These are phyloP conservation scores for Lontra canadensis DNA, from an alignment of 2,113 vertebrate species.

Conservation along the genomic window DNA sequence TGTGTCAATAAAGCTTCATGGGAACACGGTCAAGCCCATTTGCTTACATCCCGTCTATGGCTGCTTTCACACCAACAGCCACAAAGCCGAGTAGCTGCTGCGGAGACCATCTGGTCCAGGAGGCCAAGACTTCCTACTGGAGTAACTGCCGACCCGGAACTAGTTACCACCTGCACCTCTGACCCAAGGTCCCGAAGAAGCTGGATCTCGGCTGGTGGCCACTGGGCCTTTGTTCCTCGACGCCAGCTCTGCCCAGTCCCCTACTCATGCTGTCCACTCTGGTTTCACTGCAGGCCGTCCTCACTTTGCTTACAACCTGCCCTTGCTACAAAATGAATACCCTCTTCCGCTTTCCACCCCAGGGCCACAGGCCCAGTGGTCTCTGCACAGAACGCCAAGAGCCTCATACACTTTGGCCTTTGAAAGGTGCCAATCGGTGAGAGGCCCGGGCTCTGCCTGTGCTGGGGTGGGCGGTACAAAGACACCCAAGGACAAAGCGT, in stretches of 20 bases:
- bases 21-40: neutral
- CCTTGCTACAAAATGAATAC: neutral
- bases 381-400: neutral
- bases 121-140: neutral
- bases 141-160: neutral
- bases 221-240: neutral
- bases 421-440: neutral
- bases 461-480: neutral
- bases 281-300: neutral
- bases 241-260: neutral
- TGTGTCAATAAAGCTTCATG: neutral
- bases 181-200: fast-evolving
- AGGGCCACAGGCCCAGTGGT: neutral
- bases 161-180: neutral
- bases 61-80: neutral
- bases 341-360: neutral
- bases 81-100: neutral
- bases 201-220: neutral
- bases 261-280: neutral
- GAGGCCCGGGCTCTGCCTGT: neutral
- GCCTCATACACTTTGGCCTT: neutral
- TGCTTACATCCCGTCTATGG: too few species aligned
- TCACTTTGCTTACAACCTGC: neutral
- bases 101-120: neutral
- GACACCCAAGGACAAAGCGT: neutral